Evolutionary conservation across 2,113 vertebrate genomes (phyloP), one percentile per base, ranked within the genome.

Genomic region (Zosterops hypoxanthus): DNA sequence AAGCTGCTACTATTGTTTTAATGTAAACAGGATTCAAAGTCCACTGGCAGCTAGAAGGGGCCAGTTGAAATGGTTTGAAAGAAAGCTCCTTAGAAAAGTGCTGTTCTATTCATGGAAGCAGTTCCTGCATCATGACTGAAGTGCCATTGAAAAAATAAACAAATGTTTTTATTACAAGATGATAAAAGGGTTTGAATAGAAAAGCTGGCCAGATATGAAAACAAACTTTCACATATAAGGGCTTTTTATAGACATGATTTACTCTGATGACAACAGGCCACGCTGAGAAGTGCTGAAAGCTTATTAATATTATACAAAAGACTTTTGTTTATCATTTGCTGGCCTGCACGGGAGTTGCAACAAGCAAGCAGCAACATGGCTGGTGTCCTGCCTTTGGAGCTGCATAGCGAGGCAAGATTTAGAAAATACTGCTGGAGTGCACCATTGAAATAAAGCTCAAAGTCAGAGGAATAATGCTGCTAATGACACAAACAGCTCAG

Each of bases 221-320:
- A 98, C 95, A 98, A 98, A 98, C 97, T 97, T 98, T 97, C 97
- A 97, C 96, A 96, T 97, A 94, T 81, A 96, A 97, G 97, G 97
- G 95, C 95, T 98, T 98, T 98, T 97, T 97, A 98, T 97, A 97
- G 93, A 98, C 97, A 96, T 98, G 97, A 98, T 97, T 98, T 98
- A 94, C 95, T 97, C 96, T 93, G 96, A 96, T 97, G 98, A 98
- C 97, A 98, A 96, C 97, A 85, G 88, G 80, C 93, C 97, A 89
- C 2, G 3, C 95, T 92, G 95, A 95, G 93, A 94, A 98, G 96
- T 93, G 94, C 94, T 98, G 98, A 98, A 98, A 98, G 97, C 97
- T 97, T 97, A 98, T 98, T 98, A 98, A 98, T 98, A 97, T 96
- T 47, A 97, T 92, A 98, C 98, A 98, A 98, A 98, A 97, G 98